Conservation (phyloP, 2,797 vertebrate genomes). For the Darevskia nairensis region DNA sequence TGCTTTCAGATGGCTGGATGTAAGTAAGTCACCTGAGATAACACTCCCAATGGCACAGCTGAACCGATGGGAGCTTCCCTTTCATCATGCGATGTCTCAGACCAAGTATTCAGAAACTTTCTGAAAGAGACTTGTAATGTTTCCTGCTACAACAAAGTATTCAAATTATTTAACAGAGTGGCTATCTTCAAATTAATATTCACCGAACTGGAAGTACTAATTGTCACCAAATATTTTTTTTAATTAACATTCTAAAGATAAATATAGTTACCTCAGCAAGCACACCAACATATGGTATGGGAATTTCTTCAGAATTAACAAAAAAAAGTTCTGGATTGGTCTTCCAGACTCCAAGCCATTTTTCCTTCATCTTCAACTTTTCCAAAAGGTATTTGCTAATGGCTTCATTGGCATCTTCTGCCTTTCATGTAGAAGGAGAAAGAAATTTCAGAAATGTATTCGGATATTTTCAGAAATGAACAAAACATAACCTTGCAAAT, state of each 20-base stretch:
- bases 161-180: background rate
- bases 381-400: constrained; percentile 66
- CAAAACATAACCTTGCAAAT: background rate
- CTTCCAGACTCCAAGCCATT: constrained; percentile 73
- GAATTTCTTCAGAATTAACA: constrained; percentile 66
- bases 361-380: constrained; percentile 69
- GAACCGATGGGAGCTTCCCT: background rate
- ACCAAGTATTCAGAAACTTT: background rate
- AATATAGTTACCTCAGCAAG: constrained; percentile 63
- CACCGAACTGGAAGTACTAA: no score
- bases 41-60: background rate
- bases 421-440: constrained; percentile 54
- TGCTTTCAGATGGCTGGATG: no score
- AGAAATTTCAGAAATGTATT: background rate
- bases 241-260: background rate
- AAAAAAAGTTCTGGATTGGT: constrained; percentile 72
- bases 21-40: no score
- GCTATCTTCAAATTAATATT: background rate
- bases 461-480: background rate
- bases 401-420: constrained; percentile 69
- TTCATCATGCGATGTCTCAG: no score
- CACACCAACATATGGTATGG: constrained; percentile 72
- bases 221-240: background rate
- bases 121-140: background rate
- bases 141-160: background rate